phyloP scores from a whole-genome alignment of 2,113 vertebrate genomes.

The Oxygymnocypris stewartii region DNA sequence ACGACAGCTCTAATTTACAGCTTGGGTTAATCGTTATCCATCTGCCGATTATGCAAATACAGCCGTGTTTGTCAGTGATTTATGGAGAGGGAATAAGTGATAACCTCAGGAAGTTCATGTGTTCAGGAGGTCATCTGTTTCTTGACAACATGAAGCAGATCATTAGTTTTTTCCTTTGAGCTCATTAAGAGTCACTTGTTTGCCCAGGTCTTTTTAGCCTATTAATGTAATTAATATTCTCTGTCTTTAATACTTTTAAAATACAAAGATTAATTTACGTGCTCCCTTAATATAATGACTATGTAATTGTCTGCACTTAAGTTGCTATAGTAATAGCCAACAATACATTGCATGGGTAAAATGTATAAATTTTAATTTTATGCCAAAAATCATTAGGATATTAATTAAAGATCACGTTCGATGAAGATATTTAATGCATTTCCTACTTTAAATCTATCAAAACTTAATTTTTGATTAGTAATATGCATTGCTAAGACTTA shows the following conservation, averaged over 20 bases:
- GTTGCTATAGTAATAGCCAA: too few relatives aligned
- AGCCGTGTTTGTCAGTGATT: conserved; percentile 70
- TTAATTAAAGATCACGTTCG: too few relatives aligned
- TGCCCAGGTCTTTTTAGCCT: not conserved
- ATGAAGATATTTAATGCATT: too few relatives aligned
- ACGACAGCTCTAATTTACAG: not conserved
- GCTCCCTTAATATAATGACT: not conserved
- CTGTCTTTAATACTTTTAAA: not conserved
- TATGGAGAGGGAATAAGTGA: conserved; percentile 62
- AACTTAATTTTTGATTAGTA: too few relatives aligned
- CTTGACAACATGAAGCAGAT: conserved; percentile 56
- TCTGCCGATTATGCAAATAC: conserved; percentile 64
- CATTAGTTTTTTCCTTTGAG: conserved; percentile 64
- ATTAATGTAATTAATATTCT: not conserved
- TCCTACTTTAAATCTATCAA: too few relatives aligned
- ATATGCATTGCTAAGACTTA: too few relatives aligned
- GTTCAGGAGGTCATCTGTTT: conserved; percentile 52
- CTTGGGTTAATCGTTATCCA: conserved; percentile 66
- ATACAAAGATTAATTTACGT: not conserved
- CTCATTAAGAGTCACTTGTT: not conserved
- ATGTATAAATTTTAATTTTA: too few relatives aligned
- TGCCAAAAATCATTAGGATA: too few relatives aligned
- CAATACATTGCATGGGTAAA: too few relatives aligned
- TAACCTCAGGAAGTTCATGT: conserved; percentile 69
- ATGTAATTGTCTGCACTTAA: not conserved